A percentile compares a stretch with the other conserved stretches of the same genome.
Conservation (phyloP, 2,888 invertebrate species). For the Bhutanitis thaidina region DNA sequence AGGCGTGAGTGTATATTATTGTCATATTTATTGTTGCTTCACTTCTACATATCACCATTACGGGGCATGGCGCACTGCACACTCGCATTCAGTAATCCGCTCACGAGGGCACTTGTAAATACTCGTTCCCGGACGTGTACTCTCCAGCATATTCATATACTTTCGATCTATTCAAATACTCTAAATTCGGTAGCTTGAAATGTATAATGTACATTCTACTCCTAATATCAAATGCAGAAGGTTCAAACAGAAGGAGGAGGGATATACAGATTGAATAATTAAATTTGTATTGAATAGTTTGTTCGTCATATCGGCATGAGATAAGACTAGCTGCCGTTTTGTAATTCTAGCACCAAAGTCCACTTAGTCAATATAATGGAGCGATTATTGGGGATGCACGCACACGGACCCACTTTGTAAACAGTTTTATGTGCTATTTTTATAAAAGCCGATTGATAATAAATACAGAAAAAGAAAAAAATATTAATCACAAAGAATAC, state of each 20-base stretch:
- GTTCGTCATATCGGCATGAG: constrained; percentile 33
- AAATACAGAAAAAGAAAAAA: too few relatives aligned
- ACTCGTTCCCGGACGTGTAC: constrained; percentile 39
- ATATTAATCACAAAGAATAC: too few relatives aligned
- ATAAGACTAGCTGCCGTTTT: constrained; percentile 55
- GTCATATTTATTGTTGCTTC: not conserved
- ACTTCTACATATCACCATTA: constrained; percentile 36
- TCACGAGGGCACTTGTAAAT: constrained; percentile 68
- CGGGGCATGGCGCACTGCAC: constrained; percentile 27
- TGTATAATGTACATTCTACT: not conserved
- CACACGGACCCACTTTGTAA: too few relatives aligned
- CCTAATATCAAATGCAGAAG: constrained; percentile 23
- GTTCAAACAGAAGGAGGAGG: constrained; percentile 15
- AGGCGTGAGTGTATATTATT: too few relatives aligned
- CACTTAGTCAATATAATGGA: constrained; percentile 54
- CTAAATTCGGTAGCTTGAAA: not conserved
- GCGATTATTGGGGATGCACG: constrained; percentile 12
- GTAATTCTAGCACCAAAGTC: constrained; percentile 60
- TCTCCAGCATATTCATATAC: constrained; percentile 39
- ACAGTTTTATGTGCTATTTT: too few relatives aligned
- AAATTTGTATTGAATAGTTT: constrained; percentile 45
- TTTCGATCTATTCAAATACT: constrained; percentile 58
- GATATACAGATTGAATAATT: constrained; percentile 12
- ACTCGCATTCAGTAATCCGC: constrained; percentile 55
- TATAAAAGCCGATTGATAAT: too few relatives aligned